A percentile compares a stretch with the other conserved stretches of the same genome.
Evolutionary conservation across 1,140 invertebrate species (phyloP).

Genomic region (Drosophila eugracilis): DNA sequence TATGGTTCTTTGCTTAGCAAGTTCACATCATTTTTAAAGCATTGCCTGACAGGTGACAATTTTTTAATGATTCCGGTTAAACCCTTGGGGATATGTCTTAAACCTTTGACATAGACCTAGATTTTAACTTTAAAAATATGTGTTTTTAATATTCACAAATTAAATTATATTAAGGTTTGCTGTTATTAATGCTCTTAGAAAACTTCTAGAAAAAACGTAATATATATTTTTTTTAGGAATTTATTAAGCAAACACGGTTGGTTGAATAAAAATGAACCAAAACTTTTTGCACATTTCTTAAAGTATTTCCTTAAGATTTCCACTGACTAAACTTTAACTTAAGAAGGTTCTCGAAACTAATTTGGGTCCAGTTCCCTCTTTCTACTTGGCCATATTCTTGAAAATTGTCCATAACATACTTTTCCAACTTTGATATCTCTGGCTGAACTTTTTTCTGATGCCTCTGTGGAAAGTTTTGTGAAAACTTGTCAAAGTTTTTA

Average conservation of each 20-base stretch:
- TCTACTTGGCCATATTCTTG: background rate
- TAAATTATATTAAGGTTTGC: too few species aligned
- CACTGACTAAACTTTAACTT: conserved; percentile 6
- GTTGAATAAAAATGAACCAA: background rate
- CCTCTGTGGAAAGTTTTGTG: conserved; percentile 34
- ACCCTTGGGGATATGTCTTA: too few species aligned
- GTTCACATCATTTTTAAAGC: conserved; percentile 43
- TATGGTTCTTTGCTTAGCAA: conserved; percentile 23
- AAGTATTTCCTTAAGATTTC: conserved; percentile 3
- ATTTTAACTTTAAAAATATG: too few species aligned
- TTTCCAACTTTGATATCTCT: conserved; percentile 45
- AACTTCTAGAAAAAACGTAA: too few species aligned
- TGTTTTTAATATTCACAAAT: too few species aligned
- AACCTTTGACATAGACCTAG: too few species aligned
- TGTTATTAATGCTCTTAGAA: too few species aligned
- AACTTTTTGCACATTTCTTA: background rate
- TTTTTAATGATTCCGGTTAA: conserved; percentile 34
- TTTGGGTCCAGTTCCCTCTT: conserved; percentile 7
- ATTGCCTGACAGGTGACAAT: conserved; percentile 42
- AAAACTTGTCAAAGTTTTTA: conserved; percentile 61
- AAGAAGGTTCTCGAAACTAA: conserved; percentile 28
- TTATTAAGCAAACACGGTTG: too few species aligned
- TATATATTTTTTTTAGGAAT: too few species aligned
- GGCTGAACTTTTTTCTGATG: conserved; percentile 26
- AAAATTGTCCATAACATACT: conserved; percentile 46